Conservation (phyloP, 1,140 invertebrate species). For the Brachionus paranguensis region DNA sequence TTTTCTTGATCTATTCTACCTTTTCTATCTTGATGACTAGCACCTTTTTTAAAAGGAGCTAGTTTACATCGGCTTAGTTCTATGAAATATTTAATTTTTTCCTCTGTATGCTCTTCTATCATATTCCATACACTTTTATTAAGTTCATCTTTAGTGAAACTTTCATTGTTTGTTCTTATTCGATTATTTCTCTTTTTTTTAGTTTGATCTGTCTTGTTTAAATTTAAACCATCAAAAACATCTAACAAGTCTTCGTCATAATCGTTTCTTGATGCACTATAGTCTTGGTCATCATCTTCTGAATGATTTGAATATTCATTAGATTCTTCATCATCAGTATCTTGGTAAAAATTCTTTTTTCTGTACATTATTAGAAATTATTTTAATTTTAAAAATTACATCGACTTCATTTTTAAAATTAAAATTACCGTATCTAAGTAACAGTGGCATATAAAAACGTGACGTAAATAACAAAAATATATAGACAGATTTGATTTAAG, state of each 20-base stretch:
- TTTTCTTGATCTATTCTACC: not conserved
- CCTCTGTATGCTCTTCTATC: not conserved
- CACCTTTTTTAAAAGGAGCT: not conserved
- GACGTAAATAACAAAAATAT: no score
- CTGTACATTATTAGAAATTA: not conserved
- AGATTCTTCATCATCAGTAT: not conserved
- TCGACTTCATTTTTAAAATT: not conserved
- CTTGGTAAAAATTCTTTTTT: not conserved
- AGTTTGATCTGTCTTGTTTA: not conserved
- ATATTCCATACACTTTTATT: not conserved
- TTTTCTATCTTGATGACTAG: not conserved
- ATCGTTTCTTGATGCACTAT: not conserved
- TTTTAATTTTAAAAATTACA: no score
- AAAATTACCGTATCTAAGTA: not conserved
- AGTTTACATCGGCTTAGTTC: not conserved
- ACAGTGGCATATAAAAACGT: no score
- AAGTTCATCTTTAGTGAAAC: not conserved
- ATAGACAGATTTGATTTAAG: no score
- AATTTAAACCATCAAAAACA: not conserved
- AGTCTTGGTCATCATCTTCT: not conserved
- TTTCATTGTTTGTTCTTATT: no score
- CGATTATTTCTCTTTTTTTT: no score
- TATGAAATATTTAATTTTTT: not conserved
- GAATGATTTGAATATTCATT: not conserved
- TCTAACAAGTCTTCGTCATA: not conserved